Percentiles rank a stretch among this genome's conserved stretches.
These are phyloP conservation scores for Falco columbarius DNA, from an alignment of 2,797 vertebrate genomes.

Conservation along the genomic window DNA sequence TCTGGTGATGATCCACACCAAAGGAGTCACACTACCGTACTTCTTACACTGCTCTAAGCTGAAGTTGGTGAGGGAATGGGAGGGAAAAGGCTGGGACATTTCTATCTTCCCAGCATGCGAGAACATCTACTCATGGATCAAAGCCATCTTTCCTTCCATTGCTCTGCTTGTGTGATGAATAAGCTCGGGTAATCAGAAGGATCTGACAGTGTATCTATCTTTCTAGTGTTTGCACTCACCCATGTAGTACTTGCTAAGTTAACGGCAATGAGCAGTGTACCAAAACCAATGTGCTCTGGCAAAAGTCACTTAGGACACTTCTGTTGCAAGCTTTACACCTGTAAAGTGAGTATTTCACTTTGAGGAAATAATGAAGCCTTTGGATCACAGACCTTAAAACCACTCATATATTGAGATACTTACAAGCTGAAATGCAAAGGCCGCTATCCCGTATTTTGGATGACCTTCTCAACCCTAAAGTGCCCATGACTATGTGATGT, in stretches of 20 bases:
- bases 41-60: neutral
- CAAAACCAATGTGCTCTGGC: neutral
- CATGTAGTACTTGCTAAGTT: neutral
- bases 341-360: neutral
- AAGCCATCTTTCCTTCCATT: neutral
- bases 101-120: neutral
- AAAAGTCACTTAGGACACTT: neutral
- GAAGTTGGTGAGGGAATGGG: neutral
- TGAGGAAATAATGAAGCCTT: neutral
- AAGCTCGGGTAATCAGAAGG: neutral
- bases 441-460: neutral
- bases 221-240: neutral
- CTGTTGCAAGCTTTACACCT: neutral
- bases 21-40: neutral
- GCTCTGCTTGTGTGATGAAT: neutral
- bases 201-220: neutral
- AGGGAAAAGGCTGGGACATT: neutral
- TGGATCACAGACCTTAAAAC: neutral
- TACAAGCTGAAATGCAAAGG: neutral
- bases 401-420: neutral
- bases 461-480: neutral
- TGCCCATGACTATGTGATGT: neutral
- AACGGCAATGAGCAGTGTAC: neutral
- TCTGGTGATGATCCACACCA: rapidly evolving
- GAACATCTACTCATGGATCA: neutral